Evolutionary conservation across 1,140 invertebrate species (phyloP).

Genomic region (Pissodes strobi): DNA sequence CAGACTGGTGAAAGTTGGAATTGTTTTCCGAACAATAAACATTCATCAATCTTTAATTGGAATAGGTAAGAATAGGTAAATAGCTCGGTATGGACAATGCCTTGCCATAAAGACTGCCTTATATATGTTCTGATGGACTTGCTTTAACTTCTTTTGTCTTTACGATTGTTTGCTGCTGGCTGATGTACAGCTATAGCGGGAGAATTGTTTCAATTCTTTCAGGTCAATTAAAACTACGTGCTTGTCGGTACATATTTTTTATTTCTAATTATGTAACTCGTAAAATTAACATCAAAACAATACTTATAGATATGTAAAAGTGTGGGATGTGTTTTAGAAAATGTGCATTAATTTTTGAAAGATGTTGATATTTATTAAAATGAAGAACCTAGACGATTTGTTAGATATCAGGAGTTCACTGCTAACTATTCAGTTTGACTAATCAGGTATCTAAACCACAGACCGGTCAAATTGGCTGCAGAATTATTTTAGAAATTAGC

Average conservation of each 20-base stretch:
- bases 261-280: not conserved
- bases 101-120: slow-evolving; percentile 50
- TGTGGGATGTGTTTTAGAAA: no score
- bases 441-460: no score
- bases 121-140: slow-evolving; percentile 52
- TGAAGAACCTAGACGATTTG: no score
- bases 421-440: no score
- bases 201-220: slow-evolving; percentile 37
- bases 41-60: slow-evolving; percentile 54
- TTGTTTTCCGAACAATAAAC: slow-evolving; percentile 54
- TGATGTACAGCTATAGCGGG: slow-evolving; percentile 35
- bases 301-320: no score
- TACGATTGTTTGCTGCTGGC: slow-evolving; percentile 46
- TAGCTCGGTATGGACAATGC: slow-evolving; percentile 48
- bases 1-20: slow-evolving; percentile 51
- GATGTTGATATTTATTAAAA: no score
- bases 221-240: slow-evolving; percentile 30
- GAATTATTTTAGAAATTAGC: no score
- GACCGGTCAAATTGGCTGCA: no score
- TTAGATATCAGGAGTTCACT: no score
- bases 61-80: slow-evolving; percentile 55
- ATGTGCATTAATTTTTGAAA: no score
- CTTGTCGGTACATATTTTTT: not conserved
- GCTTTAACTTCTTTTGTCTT: slow-evolving; percentile 51
- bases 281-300: no score